A percentile compares a stretch with the other conserved stretches of the same genome.
These are phyloP conservation scores for Phocides pigmalion DNA, from an alignment of 1,140 invertebrate species.

Conservation along the genomic window DNA sequence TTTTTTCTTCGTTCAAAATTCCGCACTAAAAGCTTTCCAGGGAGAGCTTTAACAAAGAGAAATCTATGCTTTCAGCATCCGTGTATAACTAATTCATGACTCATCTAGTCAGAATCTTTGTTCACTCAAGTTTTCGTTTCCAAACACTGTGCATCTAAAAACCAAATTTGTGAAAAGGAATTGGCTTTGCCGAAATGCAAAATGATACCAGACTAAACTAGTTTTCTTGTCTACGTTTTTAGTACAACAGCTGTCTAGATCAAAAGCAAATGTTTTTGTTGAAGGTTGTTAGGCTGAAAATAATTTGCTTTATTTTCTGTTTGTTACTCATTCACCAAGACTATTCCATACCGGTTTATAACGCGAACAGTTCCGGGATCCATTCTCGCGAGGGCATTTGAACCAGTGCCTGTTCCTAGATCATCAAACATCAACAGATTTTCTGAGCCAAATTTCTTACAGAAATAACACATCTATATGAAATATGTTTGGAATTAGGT, in stretches of 20 bases:
- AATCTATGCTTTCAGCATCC: conserved; percentile 16
- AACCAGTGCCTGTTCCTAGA: no score
- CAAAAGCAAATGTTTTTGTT: no score
- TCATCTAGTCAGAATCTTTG: background rate
- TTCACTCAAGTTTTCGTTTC: conserved; percentile 3
- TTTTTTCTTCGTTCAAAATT: background rate
- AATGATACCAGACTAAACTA: background rate
- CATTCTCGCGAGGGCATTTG: no score
- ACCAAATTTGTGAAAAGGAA: conserved; percentile 7
- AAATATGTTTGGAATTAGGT: no score
- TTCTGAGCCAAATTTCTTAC: no score
- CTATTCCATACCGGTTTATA: no score
- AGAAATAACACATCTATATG: no score
- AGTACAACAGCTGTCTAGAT: no score
- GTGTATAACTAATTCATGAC: conserved; percentile 27
- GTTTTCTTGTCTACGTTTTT: background rate
- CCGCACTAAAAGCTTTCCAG: background rate
- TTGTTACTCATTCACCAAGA: no score
- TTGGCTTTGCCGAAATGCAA: background rate
- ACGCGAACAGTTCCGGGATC: no score
- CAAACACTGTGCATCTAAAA: conserved; percentile 20
- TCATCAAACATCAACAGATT: no score
- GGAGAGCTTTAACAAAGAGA: background rate
- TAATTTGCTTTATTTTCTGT: background rate
- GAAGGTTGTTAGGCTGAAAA: background rate